These are phyloP conservation scores for Drosophila parthenogenetica DNA, from an alignment of 2,888 invertebrate genomes.

Conservation along the genomic window DNA sequence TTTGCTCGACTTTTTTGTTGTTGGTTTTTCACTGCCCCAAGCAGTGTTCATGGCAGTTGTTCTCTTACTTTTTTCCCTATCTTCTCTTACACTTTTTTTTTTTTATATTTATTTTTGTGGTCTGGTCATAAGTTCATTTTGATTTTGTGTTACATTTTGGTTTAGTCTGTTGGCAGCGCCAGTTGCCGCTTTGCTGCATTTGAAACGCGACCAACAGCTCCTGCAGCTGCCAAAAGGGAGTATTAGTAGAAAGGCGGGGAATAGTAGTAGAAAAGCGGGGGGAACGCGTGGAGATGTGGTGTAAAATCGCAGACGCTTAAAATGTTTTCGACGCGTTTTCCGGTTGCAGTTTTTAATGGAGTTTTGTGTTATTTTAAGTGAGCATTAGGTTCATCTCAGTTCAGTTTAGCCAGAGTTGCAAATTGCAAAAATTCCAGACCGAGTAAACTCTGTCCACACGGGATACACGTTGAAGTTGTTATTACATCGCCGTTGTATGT, in stretches of 20 bases:
- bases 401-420: neutral
- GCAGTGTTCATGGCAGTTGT: constrained; percentile 53
- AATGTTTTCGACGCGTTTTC: constrained; percentile 73
- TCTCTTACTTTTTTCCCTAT: constrained; percentile 30
- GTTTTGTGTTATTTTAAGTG: constrained; percentile 78
- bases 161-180: constrained; percentile 62
- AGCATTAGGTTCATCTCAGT: constrained; percentile 51
- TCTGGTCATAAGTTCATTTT: constrained; percentile 81
- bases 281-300: neutral
- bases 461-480: constrained; percentile 24
- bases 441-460: constrained; percentile 38
- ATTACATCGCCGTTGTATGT: constrained; percentile 40
- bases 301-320: constrained; percentile 71
- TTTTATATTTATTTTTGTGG: constrained; percentile 33
- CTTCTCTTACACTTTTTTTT: neutral
- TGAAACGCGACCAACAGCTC: constrained; percentile 42
- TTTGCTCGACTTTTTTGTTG: constrained; percentile 6
- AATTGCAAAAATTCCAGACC: constrained; percentile 8
- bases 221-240: constrained; percentile 46
- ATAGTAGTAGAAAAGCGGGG: constrained; percentile 3
- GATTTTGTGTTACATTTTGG: constrained; percentile 77
- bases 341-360: constrained; percentile 76
- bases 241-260: neutral
- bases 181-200: constrained; percentile 60
- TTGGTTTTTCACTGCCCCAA: constrained; percentile 24